Conservation (phyloP, 1,140 invertebrate genomes). For the Sipha flava region DNA sequence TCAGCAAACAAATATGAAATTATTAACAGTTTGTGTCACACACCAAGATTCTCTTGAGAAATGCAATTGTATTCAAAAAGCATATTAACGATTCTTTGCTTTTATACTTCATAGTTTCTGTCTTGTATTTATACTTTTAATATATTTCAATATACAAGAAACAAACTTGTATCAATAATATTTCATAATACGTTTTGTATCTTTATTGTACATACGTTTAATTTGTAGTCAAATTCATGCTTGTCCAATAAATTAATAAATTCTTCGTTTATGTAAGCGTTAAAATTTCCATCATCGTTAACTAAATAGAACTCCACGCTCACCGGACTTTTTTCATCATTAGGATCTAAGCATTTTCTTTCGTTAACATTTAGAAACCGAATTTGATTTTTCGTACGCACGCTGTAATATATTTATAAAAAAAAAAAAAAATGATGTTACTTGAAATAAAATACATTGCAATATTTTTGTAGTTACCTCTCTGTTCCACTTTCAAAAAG, state of each 20-base stretch:
- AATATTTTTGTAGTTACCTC: neutral
- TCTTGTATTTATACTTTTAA: neutral
- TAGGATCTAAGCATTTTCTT: neutral
- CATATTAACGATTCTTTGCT: too few species aligned
- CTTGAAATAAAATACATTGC: neutral
- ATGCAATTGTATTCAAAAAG: too few species aligned
- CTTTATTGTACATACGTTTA: neutral
- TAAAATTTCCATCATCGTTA: neutral
- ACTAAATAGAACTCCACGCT: neutral
- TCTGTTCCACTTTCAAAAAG: slow-evolving; percentile 6
- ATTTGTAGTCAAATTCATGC: neutral
- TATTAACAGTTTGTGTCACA: too few species aligned
- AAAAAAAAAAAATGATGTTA: neutral
- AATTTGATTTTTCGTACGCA: neutral
- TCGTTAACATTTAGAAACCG: neutral
- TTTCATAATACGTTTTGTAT: neutral
- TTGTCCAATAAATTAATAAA: neutral
- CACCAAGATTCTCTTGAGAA: too few species aligned
- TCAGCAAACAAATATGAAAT: too few species aligned
- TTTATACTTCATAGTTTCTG: too few species aligned
- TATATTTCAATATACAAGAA: neutral
- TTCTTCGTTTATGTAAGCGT: neutral
- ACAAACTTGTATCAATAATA: neutral
- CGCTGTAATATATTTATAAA: neutral
- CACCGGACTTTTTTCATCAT: neutral